Evolutionary conservation across 2,797 vertebrate species (phyloP).

Genomic region (Danio kyathit): DNA sequence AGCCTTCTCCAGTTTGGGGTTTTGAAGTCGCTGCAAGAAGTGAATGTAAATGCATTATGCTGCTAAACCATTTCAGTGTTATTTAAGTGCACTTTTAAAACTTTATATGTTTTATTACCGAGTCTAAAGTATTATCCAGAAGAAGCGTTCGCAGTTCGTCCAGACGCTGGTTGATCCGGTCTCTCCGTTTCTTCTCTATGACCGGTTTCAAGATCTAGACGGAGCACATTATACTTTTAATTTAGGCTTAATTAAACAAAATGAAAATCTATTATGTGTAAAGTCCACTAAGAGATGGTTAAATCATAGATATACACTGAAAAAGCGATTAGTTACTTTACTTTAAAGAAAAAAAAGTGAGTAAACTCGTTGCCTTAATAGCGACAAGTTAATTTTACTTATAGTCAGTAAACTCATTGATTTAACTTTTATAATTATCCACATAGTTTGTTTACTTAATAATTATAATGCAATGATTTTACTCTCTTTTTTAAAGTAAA

Average conservation of each 20-base stretch:
- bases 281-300: background rate
- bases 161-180: slow-evolving; percentile 82
- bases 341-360: too few relatives aligned
- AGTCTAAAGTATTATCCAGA: slow-evolving; percentile 76
- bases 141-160: slow-evolving; percentile 79
- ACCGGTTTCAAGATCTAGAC: slow-evolving; percentile 81
- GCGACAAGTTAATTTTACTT: too few relatives aligned
- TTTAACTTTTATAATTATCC: too few relatives aligned
- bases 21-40: slow-evolving; percentile 76
- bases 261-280: background rate
- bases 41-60: background rate
- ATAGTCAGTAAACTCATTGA: too few relatives aligned
- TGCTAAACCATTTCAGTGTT: background rate
- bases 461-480: too few relatives aligned
- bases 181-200: slow-evolving; percentile 82
- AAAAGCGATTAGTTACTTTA: too few relatives aligned
- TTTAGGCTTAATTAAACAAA: background rate
- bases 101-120: slow-evolving; percentile 64
- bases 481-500: too few relatives aligned
- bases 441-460: too few relatives aligned
- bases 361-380: too few relatives aligned
- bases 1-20: slow-evolving; percentile 84
- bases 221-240: background rate
- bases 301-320: too few relatives aligned
- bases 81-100: background rate